A percentile compares a stretch with the other conserved stretches of the same genome.
These are phyloP conservation scores for Phoxinus phoxinus DNA, from an alignment of 2,113 vertebrate species.

Conservation along the genomic window DNA sequence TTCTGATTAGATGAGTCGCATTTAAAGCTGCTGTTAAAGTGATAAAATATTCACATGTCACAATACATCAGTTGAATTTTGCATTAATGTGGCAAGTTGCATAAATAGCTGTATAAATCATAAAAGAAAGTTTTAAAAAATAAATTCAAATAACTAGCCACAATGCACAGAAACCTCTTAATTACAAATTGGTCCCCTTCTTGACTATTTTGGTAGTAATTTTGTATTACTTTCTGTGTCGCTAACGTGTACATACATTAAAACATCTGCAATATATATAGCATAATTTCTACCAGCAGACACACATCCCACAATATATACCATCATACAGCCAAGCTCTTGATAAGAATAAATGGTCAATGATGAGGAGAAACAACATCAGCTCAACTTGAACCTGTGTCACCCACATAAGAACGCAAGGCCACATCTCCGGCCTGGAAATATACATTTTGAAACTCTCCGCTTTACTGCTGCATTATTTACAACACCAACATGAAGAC, in stretches of 20 bases:
- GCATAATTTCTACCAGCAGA: not conserved
- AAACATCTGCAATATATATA: not conserved
- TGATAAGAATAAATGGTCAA: not conserved
- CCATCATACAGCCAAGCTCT: not conserved
- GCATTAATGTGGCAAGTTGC: too few relatives aligned
- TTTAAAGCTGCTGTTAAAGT: too few relatives aligned
- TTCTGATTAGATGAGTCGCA: not conserved
- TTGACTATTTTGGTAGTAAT: not conserved
- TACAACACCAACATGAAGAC: constrained; percentile 14
- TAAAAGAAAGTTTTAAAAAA: not conserved
- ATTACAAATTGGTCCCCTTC: not conserved
- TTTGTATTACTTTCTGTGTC: not conserved
- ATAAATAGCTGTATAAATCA: too few relatives aligned
- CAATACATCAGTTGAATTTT: too few relatives aligned
- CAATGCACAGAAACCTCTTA: not conserved
- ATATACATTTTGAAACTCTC: not conserved
- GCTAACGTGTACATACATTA: not conserved
- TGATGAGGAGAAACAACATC: not conserved
- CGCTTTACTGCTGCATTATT: not conserved
- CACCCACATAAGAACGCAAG: not conserved
- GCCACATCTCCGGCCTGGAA: not conserved
- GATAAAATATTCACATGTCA: too few relatives aligned
- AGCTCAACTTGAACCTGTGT: not conserved
- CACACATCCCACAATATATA: not conserved
- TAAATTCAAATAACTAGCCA: not conserved